Percentiles rank a stretch among this genome's conserved stretches.
Conservation (phyloP, 2,888 invertebrate genomes). For the Megalurothrips usitatus region DNA sequence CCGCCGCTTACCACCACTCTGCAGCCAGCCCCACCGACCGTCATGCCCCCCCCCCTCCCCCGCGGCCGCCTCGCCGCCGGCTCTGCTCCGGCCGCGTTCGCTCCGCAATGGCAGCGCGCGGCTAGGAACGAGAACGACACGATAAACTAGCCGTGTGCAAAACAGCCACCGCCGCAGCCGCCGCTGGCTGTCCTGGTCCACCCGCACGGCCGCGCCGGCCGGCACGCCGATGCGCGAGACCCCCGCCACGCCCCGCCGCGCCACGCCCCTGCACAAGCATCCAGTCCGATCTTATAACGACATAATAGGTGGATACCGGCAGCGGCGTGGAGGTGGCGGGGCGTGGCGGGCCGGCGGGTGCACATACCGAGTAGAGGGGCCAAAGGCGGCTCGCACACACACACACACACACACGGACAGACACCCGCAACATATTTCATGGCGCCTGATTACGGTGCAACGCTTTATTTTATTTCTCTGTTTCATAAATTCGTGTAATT, state of each 20-base stretch:
- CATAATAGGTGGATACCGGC: slow-evolving; percentile 22
- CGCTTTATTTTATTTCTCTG: slow-evolving; percentile 23
- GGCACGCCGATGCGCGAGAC: not conserved
- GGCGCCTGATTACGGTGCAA: slow-evolving; percentile 23
- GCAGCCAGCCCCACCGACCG: no score
- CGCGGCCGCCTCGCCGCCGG: no score
- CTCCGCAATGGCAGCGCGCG: no score
- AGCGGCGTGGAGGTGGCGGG: not conserved
- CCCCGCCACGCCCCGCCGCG: not conserved
- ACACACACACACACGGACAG: not conserved
- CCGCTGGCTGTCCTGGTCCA: not conserved
- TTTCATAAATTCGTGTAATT: slow-evolving; percentile 27
- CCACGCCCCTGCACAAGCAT: not conserved
- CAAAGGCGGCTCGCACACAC: not conserved
- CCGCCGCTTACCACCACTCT: no score
- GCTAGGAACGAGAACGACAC: no score
- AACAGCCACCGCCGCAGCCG: no score
- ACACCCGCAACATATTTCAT: slow-evolving; percentile 26
- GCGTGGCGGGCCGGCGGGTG: not conserved
- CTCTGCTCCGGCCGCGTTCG: no score
- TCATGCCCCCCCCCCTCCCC: no score
- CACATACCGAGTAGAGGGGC: not conserved
- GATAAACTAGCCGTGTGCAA: no score
- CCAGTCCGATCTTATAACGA: slow-evolving; percentile 16
- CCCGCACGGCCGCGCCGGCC: not conserved